Base-by-base conservation (phyloP, 2,888 invertebrate genomes). In the Ectemnius lituratus region DNA sequence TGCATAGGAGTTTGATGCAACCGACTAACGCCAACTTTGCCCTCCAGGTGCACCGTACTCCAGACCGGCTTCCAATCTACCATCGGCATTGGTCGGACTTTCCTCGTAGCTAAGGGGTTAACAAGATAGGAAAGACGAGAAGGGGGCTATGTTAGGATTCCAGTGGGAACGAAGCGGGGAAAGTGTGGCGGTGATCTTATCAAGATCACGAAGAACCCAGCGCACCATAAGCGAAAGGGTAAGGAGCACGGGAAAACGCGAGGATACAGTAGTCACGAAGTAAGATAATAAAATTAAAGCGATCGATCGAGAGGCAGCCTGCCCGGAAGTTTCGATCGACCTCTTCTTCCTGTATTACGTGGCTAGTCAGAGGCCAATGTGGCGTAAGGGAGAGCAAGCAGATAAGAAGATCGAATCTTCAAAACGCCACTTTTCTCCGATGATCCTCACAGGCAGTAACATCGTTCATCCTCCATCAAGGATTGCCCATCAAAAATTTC, bases 261-360 rank as follows among this genome's bases (percentile, higher is more conserved):
- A 62, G 59, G 70, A 69, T 71, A 70, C 73, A 76, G 66, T 72
- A 76, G 79, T 84, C 78, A 79, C 80, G 81, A 81, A 78, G 73
- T 71, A 63, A 76, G 80, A 85, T 85, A 86, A 85, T 85, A 81
- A 85, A 85, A 86, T 86, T 82, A 86, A 85, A 81, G 70, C 83
- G 84, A 85, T 85, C 85, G 85, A 86, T 84, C 74, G 70, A 37
- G 37, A 6, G 37, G 11, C 73, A 80, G 73, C 65, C 67, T 74
- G 78, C 75, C 76, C 58, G 70, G 64, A 67, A 76, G 70, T 79
- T 81, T 65, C 74, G 62, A 20, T 23, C 13, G 46, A 46, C 58
- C 66, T 67, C 75, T 74, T 81, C 64, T 49, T 74, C 61, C 72
- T 52, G 68, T 69, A 81, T 81, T 79, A 79, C 71, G 67, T 60